These are phyloP conservation scores for Heliconius cydno DNA, from an alignment of 2,888 invertebrate species.

Conservation along the genomic window DNA sequence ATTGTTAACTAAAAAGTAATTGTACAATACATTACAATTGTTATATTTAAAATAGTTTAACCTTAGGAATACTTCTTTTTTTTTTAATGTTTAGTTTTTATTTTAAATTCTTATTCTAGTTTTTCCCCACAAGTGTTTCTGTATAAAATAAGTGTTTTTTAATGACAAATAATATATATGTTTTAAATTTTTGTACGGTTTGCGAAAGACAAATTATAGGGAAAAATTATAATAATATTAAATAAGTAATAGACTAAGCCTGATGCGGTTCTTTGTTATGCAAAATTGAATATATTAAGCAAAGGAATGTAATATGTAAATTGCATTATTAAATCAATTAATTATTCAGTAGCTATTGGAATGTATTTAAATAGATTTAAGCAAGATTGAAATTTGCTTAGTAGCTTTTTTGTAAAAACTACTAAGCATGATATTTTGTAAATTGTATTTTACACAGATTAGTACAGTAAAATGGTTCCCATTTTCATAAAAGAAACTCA, in stretches of 20 bases:
- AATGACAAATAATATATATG: too few species aligned
- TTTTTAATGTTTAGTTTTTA: too few species aligned
- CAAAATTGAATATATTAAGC: conserved; percentile 17
- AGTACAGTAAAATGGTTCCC: not conserved
- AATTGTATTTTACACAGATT: not conserved
- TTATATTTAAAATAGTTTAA: too few species aligned
- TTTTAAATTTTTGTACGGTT: too few species aligned
- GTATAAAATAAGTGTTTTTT: too few species aligned
- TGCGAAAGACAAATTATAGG: too few species aligned
- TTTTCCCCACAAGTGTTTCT: too few species aligned
- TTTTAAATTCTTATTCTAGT: too few species aligned
- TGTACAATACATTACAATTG: too few species aligned
- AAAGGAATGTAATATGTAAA: conserved; percentile 36
- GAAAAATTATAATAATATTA: not conserved
- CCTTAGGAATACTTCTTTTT: too few species aligned
- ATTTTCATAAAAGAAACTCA: not conserved
- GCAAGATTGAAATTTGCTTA: not conserved
- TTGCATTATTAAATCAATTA: not conserved
- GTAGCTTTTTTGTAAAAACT: not conserved
- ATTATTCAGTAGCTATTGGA: not conserved
- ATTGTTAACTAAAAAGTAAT: too few species aligned
- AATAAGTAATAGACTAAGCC: not conserved
- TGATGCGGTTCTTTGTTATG: not conserved
- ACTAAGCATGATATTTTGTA: not conserved
- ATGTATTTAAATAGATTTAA: conserved; percentile 12